phyloP scores from a whole-genome alignment of 2,888 invertebrate species.

The Cheilosia soror region DNA sequence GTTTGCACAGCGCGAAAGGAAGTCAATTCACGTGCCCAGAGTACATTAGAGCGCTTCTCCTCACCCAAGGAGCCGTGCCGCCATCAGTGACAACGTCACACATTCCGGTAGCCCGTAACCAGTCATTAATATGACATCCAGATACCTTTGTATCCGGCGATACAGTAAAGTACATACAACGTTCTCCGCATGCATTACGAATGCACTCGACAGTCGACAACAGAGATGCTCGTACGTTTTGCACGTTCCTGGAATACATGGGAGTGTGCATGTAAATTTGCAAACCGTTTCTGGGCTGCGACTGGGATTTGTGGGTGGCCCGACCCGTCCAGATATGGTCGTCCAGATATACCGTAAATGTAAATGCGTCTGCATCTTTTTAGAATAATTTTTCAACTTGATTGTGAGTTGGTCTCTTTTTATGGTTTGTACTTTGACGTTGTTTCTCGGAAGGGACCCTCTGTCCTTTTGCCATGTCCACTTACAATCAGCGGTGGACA shows the following conservation, averaged over 20 bases:
- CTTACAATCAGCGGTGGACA: slow-evolving; percentile 33
- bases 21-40: slow-evolving; percentile 72
- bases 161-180: slow-evolving; percentile 57
- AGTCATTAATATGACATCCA: slow-evolving; percentile 75
- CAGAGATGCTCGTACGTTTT: slow-evolving; percentile 28
- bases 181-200: slow-evolving; percentile 59
- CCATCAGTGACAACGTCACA: slow-evolving; percentile 64
- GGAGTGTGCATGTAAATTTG: slow-evolving; percentile 61
- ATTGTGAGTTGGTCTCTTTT: slow-evolving; percentile 1
- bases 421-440: neutral
- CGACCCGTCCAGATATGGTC: slow-evolving; percentile 42
- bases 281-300: slow-evolving; percentile 30
- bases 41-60: slow-evolving; percentile 58
- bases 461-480: slow-evolving; percentile 4
- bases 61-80: neutral
- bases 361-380: slow-evolving; percentile 64
- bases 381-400: slow-evolving; percentile 37
- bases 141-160: slow-evolving; percentile 74
- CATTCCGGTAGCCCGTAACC: slow-evolving; percentile 68
- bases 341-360: slow-evolving; percentile 65
- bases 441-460: slow-evolving; percentile 9
- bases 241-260: slow-evolving; percentile 62
- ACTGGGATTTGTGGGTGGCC: slow-evolving; percentile 61
- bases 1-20: slow-evolving; percentile 69
- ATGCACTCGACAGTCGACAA: slow-evolving; percentile 28